A percentile compares a stretch with the other conserved stretches of the same genome.
Evolutionary conservation across 1,140 invertebrate genomes (phyloP).

Genomic region (Drosophila funebris): DNA sequence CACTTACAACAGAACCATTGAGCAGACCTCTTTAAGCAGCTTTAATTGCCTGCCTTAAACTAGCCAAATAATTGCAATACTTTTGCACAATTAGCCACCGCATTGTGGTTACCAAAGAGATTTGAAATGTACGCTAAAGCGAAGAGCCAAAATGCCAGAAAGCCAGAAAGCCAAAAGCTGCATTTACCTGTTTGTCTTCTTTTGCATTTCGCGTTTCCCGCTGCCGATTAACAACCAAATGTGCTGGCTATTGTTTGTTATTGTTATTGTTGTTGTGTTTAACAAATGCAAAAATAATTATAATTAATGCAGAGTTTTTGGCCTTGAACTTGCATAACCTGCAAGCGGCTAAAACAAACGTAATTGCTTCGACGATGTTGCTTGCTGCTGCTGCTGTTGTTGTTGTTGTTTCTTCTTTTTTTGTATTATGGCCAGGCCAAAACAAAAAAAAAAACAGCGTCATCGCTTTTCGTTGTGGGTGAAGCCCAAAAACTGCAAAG

Average conservation of each 20-base stretch:
- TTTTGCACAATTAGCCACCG: constrained; percentile 65
- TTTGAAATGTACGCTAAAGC: not conserved
- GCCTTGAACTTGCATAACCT: constrained; percentile 79
- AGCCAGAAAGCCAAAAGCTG: constrained; percentile 52
- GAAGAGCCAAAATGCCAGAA: not conserved
- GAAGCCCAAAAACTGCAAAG: constrained; percentile 49
- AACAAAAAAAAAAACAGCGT: constrained; percentile 33
- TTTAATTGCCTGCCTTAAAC: not conserved
- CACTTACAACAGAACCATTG: not conserved
- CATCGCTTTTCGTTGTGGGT: constrained; percentile 49
- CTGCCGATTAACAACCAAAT: constrained; percentile 64
- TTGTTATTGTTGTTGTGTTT: constrained; percentile 45
- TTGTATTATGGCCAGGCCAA: constrained; percentile 48
- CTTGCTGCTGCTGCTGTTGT: not conserved
- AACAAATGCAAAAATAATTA: constrained; percentile 81
- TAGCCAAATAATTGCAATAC: constrained; percentile 29
- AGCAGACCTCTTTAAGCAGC: not conserved
- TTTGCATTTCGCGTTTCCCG: constrained; percentile 56
- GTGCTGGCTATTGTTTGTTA: constrained; percentile 41
- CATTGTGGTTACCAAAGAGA: constrained; percentile 32
- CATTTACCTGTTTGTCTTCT: constrained; percentile 80
- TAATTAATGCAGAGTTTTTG: constrained; percentile 79
- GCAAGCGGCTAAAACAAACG: constrained; percentile 50
- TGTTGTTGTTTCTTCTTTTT: not conserved
- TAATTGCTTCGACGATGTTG: constrained; percentile 59